Conservation (phyloP, 2,797 vertebrate genomes). For the Channallabes apus region DNA sequence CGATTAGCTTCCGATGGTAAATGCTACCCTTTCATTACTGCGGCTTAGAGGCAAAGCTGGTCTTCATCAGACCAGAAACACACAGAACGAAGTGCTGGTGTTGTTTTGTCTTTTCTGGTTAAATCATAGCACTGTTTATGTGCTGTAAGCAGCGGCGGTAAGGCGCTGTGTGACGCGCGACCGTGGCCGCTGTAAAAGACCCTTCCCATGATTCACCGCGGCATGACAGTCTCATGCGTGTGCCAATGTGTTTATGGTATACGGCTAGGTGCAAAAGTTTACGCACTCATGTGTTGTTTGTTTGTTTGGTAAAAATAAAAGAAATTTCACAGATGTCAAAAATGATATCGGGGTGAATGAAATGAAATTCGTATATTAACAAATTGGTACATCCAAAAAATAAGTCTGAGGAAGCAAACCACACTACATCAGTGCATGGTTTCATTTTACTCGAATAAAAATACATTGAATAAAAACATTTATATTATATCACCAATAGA, state of each 20-base stretch:
- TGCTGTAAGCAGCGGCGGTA: neutral
- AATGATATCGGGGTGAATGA: too few species aligned
- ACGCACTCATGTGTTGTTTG: neutral
- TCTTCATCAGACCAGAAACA: neutral
- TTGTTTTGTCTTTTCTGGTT: neutral
- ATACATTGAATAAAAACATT: too few species aligned
- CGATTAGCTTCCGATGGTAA: constrained; percentile 1
- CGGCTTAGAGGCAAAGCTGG: neutral
- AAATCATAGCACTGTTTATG: neutral
- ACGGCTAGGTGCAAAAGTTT: neutral
- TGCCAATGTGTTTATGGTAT: neutral
- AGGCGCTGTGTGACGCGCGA: neutral
- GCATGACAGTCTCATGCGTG: constrained; percentile 8
- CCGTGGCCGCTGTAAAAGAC: constrained; percentile 37
- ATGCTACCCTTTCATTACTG: constrained; percentile 2
- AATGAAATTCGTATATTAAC: too few species aligned
- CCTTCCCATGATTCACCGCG: constrained; percentile 47
- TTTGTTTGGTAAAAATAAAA: neutral
- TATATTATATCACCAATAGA: too few species aligned
- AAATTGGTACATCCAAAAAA: too few species aligned
- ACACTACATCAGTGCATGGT: too few species aligned
- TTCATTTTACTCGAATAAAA: too few species aligned
- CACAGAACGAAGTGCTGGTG: neutral
- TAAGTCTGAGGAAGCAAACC: too few species aligned
- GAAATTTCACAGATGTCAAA: neutral